phyloP scores from a whole-genome alignment of 2,888 invertebrate species.

The Mystacides longicornis region DNA sequence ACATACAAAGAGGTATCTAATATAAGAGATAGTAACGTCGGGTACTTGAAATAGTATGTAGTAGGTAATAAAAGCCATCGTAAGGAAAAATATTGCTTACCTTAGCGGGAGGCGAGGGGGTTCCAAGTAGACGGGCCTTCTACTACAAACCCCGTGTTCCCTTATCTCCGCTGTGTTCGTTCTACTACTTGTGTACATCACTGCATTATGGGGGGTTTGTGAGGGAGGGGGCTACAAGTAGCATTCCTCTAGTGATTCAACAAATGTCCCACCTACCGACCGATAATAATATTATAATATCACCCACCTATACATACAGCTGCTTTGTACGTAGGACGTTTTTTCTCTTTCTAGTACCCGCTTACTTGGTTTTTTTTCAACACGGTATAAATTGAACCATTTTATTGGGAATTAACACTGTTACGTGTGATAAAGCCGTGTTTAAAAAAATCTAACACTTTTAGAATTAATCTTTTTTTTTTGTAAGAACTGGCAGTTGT shows the following conservation, averaged over 20 bases:
- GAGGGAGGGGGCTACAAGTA: not conserved
- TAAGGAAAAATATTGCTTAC: constrained; percentile 1
- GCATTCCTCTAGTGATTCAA: not conserved
- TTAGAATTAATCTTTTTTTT: too few species aligned
- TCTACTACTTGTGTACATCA: not conserved
- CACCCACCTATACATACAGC: not conserved
- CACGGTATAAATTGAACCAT: too few species aligned
- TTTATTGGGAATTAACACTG: too few species aligned
- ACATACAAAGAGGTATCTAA: too few species aligned
- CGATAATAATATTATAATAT: not conserved
- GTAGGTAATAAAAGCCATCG: not conserved
- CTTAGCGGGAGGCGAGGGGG: not conserved
- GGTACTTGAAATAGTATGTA: not conserved
- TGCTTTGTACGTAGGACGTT: too few species aligned
- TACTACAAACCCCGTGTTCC: not conserved
- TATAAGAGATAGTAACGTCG: not conserved
- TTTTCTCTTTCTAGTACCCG: too few species aligned
- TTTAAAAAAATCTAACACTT: too few species aligned
- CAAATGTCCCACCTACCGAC: not conserved
- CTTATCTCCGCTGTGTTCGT: not conserved
- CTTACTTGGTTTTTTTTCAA: too few species aligned
- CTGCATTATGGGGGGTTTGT: not conserved
- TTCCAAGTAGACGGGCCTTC: not conserved
- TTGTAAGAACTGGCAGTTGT: too few species aligned
- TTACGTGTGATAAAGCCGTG: too few species aligned